Conservation (phyloP, 2,888 invertebrate species). For the Oscheius sp. region DNA sequence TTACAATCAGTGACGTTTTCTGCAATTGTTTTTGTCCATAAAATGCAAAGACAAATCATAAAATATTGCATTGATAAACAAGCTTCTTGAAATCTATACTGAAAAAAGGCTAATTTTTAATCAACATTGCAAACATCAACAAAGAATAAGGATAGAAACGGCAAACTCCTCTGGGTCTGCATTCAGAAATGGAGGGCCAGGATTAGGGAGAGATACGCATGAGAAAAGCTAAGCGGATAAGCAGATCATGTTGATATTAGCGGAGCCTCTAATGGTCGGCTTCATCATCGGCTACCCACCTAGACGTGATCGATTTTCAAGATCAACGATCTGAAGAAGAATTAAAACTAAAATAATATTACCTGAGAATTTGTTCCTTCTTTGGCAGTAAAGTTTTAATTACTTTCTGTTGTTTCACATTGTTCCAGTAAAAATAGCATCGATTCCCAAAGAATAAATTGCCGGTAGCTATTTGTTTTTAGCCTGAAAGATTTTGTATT, state of each 20-base stretch:
- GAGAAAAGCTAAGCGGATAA: constrained; percentile 33
- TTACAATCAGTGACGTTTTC: constrained; percentile 3
- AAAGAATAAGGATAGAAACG: no score
- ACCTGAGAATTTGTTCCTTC: constrained; percentile 92
- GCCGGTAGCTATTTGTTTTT: constrained; percentile 84
- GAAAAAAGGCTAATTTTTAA: constrained; percentile 4
- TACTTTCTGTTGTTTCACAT: constrained; percentile 89
- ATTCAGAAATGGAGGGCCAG: no score
- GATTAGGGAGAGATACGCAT: constrained; percentile 17
- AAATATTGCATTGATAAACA: constrained; percentile 8
- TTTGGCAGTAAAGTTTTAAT: constrained; percentile 96
- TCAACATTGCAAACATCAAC: constrained; percentile 15
- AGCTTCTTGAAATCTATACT: constrained; percentile 2
- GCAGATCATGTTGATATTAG: constrained; percentile 27
- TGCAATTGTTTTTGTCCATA: not conserved
- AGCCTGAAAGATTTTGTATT: constrained; percentile 75
- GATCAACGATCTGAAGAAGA: constrained; percentile 84
- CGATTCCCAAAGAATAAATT: constrained; percentile 89
- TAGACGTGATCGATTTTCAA: constrained; percentile 97
- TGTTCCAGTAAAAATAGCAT: constrained; percentile 86
- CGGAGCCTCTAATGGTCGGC: constrained; percentile 35
- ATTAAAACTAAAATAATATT: not conserved
- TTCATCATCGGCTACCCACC: constrained; percentile 74
- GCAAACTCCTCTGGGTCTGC: constrained; percentile 19
- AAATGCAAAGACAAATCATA: not conserved